Evolutionary conservation across 1,140 invertebrate genomes (phyloP), one percentile per base, ranked within the genome.

Genomic region (Piezodorus guildinii): DNA sequence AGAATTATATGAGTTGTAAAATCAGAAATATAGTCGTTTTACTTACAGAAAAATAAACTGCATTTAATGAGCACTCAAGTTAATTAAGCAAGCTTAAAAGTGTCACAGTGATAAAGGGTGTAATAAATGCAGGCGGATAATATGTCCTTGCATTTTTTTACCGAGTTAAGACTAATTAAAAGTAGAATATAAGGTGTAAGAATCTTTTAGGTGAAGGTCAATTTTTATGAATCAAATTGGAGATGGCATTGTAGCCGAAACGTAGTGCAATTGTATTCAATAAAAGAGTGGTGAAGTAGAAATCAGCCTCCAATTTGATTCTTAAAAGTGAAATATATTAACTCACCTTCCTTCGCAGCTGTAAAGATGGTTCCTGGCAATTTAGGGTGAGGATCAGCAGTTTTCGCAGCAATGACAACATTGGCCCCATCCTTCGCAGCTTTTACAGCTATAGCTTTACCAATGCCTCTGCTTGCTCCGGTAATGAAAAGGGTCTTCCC

Each of bases 321-420:
- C n/a, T n/a, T n/a, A n/a, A n/a, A n/a, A n/a, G n/a, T n/a, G n/a
- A n/a, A n/a, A n/a, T n/a, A n/a, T n/a, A n/a, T 15, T 39, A 70
- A 77, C 74, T 76, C 81, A 90, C 94, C 87, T 83, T 99, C 96
- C 81, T 95, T 84, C 10, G 94, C 95, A 59, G 96, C 92, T 5
- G 91, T 85, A 75, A 93, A 98, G 74, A 99, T 98, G 17, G 96
- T 99, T 65, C 96, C 96, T n/a, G 93, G 91, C 56, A 99, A 75
- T 78, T 97, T 98, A 9, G 95, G 93, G 84, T 99, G 94, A 1
- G 91, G 84, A 70, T 91, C 85, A 0, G 88, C 89, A n/a, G 94
- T 98, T 81, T 98, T 98, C 0, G 94, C 94, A 62, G 93, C 94
- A 69, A 98, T 84, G 10, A 96, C 85, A 71, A 98, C 81, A 77